Conservation (phyloP, 2,888 invertebrate species). For the Tenthredo amoena region DNA sequence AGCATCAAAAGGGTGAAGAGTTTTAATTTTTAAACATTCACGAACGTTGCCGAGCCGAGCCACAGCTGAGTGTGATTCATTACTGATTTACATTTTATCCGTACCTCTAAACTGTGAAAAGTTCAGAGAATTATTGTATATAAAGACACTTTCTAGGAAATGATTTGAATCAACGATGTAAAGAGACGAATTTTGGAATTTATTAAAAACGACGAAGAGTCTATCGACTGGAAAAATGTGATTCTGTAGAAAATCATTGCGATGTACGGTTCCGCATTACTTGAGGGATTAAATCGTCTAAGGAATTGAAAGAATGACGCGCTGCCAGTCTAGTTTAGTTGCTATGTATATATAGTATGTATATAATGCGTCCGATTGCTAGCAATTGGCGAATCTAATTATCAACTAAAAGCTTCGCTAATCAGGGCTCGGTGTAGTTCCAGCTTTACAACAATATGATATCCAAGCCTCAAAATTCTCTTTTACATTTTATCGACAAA, state of each 20-base stretch:
- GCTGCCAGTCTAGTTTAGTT: slow-evolving; percentile 4
- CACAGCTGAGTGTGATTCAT: not conserved
- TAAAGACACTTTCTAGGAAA: not conserved
- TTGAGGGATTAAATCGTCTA: slow-evolving; percentile 20
- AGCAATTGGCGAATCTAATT: slow-evolving; percentile 40
- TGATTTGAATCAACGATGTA: not conserved
- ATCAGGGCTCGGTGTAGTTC: not conserved
- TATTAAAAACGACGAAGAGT: not conserved
- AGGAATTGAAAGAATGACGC: slow-evolving; percentile 32
- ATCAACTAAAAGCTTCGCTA: slow-evolving; percentile 27
- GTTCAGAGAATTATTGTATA: not conserved
- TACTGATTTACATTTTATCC: not conserved
- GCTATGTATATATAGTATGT: not conserved
- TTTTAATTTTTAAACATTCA: slow-evolving; percentile 35
- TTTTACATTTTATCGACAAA: not conserved
- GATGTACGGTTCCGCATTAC: not conserved
- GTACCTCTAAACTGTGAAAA: not conserved
- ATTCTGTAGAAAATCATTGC: not conserved
- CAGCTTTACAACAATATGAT: slow-evolving; percentile 6
- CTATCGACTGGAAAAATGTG: not conserved
- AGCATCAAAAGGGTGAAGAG: slow-evolving; percentile 1
- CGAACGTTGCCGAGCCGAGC: not conserved
- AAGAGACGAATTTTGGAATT: too few species aligned
- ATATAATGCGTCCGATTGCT: slow-evolving; percentile 10
- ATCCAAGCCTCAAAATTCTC: not conserved